Base-by-base conservation (phyloP, 2,797 vertebrate species). In the Arctocebus calabarensis region DNA sequence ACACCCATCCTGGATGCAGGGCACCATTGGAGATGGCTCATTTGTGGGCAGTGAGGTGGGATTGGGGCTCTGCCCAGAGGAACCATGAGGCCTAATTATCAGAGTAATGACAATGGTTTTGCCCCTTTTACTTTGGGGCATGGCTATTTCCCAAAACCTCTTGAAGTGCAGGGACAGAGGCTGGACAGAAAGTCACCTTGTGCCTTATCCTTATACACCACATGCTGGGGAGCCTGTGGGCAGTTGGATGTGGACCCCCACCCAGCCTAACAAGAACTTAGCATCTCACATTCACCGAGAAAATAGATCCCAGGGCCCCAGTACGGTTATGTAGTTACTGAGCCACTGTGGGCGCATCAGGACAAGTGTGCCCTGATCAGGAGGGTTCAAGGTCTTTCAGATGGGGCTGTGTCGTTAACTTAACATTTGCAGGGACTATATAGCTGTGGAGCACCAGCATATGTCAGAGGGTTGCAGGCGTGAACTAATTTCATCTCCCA, bases 1-100 rank as follows among this genome's bases (percentile, higher is more conserved):
- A 43, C 1, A 3, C 16, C 32, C 43, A 5, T 16, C 45, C 37
- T 32, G 40, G 62, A 90, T 17, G 17, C 0, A 4, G 25, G 73
- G 43, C 0, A 7, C 32, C 10, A 0, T 2, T 48, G 3, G 66
- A 29, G 34, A 0, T 5, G 29, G 43, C 9, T 3, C 11, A 5
- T 32, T 32, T 40, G 5, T 0, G 7, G 40, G 8, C 2, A 37
- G 29, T n/a, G 55, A 37, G 70, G 25, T 0, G 0, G 32, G 29
- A 20, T 10, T 1, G 25, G 45, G 13, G 64, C 43, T 84, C 64
- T 84, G n/a, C 32, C 25, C 20, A 5, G 40, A 34, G 83, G 48
- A 40, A 5, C 27, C 87, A 0, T 0, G 5, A 34, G 29, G 29
- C 27, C 17, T 17, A 7, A 13, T 43, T 10, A 10, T 55, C 5